Conservation (phyloP, 2,888 invertebrate species). For the Dexiosoma caninum region DNA sequence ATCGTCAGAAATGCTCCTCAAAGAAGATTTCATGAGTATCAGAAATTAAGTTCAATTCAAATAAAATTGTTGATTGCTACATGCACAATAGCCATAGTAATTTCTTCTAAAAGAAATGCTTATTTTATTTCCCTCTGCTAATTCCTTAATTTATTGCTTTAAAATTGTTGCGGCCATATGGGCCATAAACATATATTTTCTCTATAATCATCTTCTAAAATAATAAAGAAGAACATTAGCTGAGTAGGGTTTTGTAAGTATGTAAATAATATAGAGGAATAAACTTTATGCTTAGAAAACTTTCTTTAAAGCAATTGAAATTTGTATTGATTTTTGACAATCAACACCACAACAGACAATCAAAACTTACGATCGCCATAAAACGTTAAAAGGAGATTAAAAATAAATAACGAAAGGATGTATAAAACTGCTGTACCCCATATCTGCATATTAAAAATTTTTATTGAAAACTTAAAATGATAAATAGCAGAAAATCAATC, state of each 20-base stretch:
- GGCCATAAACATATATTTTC: background rate
- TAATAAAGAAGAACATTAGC: background rate
- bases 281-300: background rate
- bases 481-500: slow-evolving; percentile 46
- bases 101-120: too few species aligned
- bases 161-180: background rate
- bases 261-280: background rate
- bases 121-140: too few species aligned
- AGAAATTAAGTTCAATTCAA: too few species aligned
- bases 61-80: too few species aligned
- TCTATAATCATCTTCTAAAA: background rate
- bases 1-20: too few species aligned
- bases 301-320: background rate
- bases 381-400: background rate
- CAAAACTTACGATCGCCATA: too few species aligned
- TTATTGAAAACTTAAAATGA: slow-evolving; percentile 49
- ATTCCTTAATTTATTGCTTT: too few species aligned
- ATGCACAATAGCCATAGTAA: too few species aligned
- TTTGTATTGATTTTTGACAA: background rate
- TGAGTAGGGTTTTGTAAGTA: background rate
- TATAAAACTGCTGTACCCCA: too few species aligned
- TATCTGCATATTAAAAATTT: slow-evolving; percentile 4
- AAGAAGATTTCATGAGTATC: too few species aligned
- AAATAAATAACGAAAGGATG: too few species aligned
- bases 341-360: background rate